Evolutionary conservation across 2,888 invertebrate species (phyloP).

Genomic region (Macroteleia sp.): DNA sequence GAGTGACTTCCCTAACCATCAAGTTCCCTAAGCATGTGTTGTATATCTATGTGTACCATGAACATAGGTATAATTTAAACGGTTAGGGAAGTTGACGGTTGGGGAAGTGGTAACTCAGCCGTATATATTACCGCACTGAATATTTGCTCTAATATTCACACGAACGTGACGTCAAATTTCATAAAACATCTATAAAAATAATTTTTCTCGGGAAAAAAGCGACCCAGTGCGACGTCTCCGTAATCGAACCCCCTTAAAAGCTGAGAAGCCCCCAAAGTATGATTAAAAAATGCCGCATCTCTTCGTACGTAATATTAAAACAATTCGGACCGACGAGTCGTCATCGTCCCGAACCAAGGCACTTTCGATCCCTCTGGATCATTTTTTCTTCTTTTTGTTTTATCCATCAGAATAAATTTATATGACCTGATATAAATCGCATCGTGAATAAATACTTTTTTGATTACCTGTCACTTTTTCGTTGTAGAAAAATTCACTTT

Average conservation of each 20-base stretch:
- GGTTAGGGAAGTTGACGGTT: no score
- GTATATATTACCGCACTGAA: no score
- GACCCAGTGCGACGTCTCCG: neutral
- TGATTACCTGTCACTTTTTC: neutral
- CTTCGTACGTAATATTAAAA: conserved; percentile 21
- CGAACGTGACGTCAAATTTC: neutral
- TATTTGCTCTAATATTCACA: neutral
- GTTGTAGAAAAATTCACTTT: no score
- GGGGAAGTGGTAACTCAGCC: no score
- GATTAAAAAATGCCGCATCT: conserved; percentile 30
- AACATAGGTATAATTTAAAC: no score
- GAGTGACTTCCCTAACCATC: no score
- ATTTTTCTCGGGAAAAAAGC: neutral
- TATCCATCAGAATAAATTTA: conserved; percentile 1
- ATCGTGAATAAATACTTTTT: conserved; percentile 7
- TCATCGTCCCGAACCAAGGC: conserved; percentile 27
- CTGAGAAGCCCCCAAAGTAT: conserved; percentile 23
- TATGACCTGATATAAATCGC: neutral
- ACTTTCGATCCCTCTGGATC: conserved; percentile 11
- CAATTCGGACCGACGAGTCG: conserved; percentile 1
- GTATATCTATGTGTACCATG: no score
- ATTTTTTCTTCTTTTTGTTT: conserved; percentile 11
- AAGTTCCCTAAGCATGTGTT: no score
- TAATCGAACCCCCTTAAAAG: conserved; percentile 28
- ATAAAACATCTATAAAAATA: conserved; percentile 1